Evolutionary conservation across 2,888 invertebrate species (phyloP).

Genomic region (Marasmarcha lunaedactyla): DNA sequence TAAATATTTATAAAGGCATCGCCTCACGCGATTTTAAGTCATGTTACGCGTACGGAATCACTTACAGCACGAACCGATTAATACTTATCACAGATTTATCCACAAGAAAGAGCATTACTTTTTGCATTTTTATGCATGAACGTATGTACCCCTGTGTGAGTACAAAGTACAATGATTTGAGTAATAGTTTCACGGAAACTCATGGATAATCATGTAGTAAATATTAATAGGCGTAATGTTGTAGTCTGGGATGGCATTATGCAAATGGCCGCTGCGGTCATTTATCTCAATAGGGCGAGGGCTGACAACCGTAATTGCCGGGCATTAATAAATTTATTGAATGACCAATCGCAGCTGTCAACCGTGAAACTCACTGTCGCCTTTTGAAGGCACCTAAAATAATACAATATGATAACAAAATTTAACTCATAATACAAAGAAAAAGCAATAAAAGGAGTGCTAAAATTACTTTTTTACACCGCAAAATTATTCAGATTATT

Average conservation of each 20-base stretch:
- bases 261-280: conserved; percentile 33
- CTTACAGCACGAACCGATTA: not conserved
- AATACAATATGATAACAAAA: too few relatives aligned
- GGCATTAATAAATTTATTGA: conserved; percentile 17
- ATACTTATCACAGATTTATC: conserved; percentile 1
- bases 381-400: not conserved
- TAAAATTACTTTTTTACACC: too few relatives aligned
- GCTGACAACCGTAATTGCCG: conserved; percentile 36
- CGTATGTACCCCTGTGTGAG: too few relatives aligned
- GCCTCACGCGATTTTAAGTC: conserved; percentile 26
- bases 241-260: conserved; percentile 36
- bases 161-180: conserved; percentile 11
- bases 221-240: conserved; percentile 40
- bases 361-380: conserved; percentile 1
- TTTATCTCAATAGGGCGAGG: conserved; percentile 45
- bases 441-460: too few relatives aligned
- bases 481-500: too few relatives aligned
- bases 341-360: not conserved
- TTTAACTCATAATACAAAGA: too few relatives aligned
- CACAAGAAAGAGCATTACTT: conserved; percentile 6
- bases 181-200: conserved; percentile 26
- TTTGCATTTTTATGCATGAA: too few relatives aligned
- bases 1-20: conserved; percentile 7
- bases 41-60: conserved; percentile 20
- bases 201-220: conserved; percentile 32